These are phyloP conservation scores for Napeogenes inachia DNA, from an alignment of 2,888 invertebrate genomes.

Conservation along the genomic window DNA sequence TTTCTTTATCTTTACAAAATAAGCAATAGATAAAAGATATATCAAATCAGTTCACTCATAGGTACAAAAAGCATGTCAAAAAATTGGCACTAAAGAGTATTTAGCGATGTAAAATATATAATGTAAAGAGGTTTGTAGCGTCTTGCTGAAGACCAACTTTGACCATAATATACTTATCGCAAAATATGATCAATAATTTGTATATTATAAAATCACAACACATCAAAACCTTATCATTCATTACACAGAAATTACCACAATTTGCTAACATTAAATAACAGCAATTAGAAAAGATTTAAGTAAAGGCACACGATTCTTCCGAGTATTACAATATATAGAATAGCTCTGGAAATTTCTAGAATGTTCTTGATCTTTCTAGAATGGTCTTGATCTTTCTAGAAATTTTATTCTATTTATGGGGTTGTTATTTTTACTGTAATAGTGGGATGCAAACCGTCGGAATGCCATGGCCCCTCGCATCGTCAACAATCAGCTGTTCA, in stretches of 20 bases:
- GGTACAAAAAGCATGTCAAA: slow-evolving; percentile 31
- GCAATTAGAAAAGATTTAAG: slow-evolving; percentile 13
- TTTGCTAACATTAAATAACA: background rate
- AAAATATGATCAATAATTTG: background rate
- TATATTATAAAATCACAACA: slow-evolving; percentile 4
- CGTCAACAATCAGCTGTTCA: slow-evolving; percentile 55
- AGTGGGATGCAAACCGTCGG: slow-evolving; percentile 14
- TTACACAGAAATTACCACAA: background rate
- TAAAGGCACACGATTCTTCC: slow-evolving; percentile 42
- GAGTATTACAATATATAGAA: slow-evolving; percentile 28
- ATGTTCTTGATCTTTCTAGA: background rate
- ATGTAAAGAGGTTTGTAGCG: background rate
- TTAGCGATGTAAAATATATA: slow-evolving; percentile 39
- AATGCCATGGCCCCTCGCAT: slow-evolving; percentile 50
- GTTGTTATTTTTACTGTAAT: slow-evolving; percentile 17
- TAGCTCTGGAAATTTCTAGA: background rate
- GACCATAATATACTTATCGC: background rate
- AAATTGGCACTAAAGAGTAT: slow-evolving; percentile 68
- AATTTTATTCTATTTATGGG: background rate
- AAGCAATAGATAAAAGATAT: slow-evolving; percentile 10
- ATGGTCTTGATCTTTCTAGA: background rate
- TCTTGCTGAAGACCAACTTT: background rate
- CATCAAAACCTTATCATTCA: background rate
- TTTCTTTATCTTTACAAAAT: slow-evolving; percentile 25
- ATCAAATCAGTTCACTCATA: slow-evolving; percentile 13